These are phyloP conservation scores for Sylvia borin DNA, from an alignment of 2,797 vertebrate species.

Conservation along the genomic window DNA sequence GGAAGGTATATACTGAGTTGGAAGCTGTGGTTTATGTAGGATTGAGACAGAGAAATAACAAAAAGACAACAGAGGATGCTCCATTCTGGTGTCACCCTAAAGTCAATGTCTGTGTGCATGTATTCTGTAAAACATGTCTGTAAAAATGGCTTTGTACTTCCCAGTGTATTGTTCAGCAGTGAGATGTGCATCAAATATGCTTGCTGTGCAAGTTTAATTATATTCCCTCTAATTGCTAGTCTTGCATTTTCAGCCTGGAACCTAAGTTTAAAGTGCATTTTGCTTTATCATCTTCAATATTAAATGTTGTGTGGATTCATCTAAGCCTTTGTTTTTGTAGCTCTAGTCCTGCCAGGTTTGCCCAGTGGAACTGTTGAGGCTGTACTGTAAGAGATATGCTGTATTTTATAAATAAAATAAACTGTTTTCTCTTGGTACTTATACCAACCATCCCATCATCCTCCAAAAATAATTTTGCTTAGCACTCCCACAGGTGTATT, in stretches of 20 bases:
- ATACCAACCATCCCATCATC: not conserved
- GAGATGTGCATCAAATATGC: not conserved
- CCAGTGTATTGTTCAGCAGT: not conserved
- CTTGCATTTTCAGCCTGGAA: slow-evolving; percentile 28
- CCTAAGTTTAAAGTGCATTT: not conserved
- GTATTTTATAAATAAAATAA: not conserved
- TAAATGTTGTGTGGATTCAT: not conserved
- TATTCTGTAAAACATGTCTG: not conserved
- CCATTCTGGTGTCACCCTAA: not conserved
- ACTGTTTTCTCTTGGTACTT: not conserved
- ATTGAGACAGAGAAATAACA: not conserved
- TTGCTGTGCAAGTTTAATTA: slow-evolving; percentile 23
- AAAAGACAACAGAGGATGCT: not conserved
- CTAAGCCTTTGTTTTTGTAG: not conserved
- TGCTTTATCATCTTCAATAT: not conserved
- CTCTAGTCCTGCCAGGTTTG: not conserved
- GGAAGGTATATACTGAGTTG: not conserved
- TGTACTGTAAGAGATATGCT: not conserved
- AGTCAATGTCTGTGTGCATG: not conserved
- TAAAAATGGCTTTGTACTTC: slow-evolving; percentile 11
- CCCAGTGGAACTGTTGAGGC: not conserved
- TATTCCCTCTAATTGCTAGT: slow-evolving; percentile 4
- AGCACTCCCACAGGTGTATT: not conserved
- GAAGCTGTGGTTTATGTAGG: not conserved
- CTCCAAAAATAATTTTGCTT: not conserved